Evolutionary conservation across 2,797 vertebrate genomes (phyloP).

Genomic region (Thripadectes ignobilis): DNA sequence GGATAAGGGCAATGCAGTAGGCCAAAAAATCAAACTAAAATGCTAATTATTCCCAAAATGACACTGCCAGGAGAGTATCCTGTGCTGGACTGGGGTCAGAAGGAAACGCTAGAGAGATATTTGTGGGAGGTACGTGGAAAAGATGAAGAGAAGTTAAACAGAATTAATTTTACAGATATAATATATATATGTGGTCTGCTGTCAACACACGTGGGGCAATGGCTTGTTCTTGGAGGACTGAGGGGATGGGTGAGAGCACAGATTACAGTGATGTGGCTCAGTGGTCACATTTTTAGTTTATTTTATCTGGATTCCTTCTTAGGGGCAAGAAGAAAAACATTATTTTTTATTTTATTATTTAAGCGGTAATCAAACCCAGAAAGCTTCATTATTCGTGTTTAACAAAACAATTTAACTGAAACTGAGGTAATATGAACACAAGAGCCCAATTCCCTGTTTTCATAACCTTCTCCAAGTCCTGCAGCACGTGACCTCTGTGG

Average conservation of each 20-base stretch:
- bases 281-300: background rate
- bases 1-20: background rate
- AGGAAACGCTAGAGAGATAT: background rate
- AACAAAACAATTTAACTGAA: conserved; percentile 4
- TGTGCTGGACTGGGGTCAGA: background rate
- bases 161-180: background rate
- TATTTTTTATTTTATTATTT: background rate
- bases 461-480: background rate
- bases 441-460: conserved; percentile 25
- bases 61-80: background rate
- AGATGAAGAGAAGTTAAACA: background rate
- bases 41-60: background rate
- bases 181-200: background rate
- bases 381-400: background rate
- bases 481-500: background rate
- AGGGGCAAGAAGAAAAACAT: background rate
- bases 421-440: background rate
- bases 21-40: background rate
- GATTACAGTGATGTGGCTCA: background rate
- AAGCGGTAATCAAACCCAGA: conserved; percentile 20
- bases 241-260: background rate
- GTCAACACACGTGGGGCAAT: background rate
- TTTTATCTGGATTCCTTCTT: background rate
- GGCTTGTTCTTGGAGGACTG: background rate
- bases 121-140: background rate